These are phyloP conservation scores for Arctopsyche grandis DNA, from an alignment of 1,140 invertebrate genomes.

Conservation along the genomic window DNA sequence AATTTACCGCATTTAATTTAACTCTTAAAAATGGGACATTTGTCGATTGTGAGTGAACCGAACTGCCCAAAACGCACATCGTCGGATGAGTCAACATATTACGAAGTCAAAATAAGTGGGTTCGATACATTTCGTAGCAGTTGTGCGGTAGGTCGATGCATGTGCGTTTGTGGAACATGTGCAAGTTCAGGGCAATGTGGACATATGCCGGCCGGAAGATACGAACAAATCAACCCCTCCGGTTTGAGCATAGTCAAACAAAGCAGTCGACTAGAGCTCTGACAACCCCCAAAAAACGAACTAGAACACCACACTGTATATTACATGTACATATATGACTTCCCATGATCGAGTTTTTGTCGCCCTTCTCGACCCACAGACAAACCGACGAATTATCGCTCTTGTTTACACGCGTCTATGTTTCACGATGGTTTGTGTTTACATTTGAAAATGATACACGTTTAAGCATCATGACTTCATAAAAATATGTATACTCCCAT, in stretches of 20 bases:
- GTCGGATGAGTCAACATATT: too few relatives aligned
- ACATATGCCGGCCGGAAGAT: constrained; percentile 22
- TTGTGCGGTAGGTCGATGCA: neutral
- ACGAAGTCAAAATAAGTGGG: neutral
- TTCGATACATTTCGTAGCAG: neutral
- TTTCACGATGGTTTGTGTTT: neutral
- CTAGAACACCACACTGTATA: neutral
- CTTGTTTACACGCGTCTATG: neutral
- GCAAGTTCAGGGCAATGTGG: constrained; percentile 5
- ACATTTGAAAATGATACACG: neutral
- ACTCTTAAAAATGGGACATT: too few relatives aligned
- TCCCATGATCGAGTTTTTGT: constrained; percentile 2
- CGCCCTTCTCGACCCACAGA: neutral
- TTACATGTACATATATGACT: neutral
- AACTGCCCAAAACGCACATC: too few relatives aligned
- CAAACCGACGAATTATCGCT: neutral
- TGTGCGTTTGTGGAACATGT: neutral
- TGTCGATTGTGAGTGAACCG: too few relatives aligned
- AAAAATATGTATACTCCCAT: too few relatives aligned
- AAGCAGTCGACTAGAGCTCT: neutral
- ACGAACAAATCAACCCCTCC: constrained; percentile 13
- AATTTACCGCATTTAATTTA: too few relatives aligned
- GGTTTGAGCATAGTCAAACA: neutral
- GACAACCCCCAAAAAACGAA: neutral
- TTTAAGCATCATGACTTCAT: neutral